Percentiles rank a stretch among this genome's conserved stretches.
Conservation (phyloP, 2,113 vertebrate species). For the Muntiacus reevesi region DNA sequence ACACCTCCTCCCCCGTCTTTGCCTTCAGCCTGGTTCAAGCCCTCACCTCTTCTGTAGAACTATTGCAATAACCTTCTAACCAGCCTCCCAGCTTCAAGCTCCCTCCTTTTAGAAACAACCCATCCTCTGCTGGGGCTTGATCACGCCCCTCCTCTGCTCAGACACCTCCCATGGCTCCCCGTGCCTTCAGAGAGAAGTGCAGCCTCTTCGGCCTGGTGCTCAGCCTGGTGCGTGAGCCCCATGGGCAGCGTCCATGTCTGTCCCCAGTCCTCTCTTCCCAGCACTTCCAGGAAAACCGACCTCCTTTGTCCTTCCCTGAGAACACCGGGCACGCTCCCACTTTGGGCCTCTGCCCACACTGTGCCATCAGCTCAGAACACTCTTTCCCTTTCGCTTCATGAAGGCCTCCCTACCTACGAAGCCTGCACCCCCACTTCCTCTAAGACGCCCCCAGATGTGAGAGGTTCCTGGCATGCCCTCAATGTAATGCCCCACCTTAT, state of each 20-base stretch:
- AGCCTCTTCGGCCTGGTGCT: neutral
- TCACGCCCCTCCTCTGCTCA: rapidly evolving
- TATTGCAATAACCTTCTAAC: rapidly evolving
- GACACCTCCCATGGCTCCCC: neutral
- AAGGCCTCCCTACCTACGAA: neutral
- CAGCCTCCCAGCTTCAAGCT: neutral
- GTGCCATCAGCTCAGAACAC: neutral
- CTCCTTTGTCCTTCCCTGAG: neutral
- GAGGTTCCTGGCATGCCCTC: neutral
- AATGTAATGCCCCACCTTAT: neutral
- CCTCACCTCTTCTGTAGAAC: neutral
- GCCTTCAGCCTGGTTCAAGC: neutral
- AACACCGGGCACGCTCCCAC: neutral
- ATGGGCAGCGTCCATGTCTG: rapidly evolving
- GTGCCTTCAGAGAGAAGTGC: neutral
- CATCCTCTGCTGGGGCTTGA: rapidly evolving
- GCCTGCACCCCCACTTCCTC: neutral
- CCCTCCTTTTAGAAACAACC: neutral
- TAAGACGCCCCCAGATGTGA: neutral
- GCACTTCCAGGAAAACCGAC: neutral
- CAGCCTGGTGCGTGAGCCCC: neutral
- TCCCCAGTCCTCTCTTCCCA: neutral
- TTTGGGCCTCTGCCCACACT: neutral
- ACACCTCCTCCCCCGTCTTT: neutral
- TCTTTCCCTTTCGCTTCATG: neutral